Percentiles rank a stretch among this genome's conserved stretches.
These are phyloP conservation scores for Malachius bipustulatus DNA, from an alignment of 2,888 invertebrate species.

Conservation along the genomic window DNA sequence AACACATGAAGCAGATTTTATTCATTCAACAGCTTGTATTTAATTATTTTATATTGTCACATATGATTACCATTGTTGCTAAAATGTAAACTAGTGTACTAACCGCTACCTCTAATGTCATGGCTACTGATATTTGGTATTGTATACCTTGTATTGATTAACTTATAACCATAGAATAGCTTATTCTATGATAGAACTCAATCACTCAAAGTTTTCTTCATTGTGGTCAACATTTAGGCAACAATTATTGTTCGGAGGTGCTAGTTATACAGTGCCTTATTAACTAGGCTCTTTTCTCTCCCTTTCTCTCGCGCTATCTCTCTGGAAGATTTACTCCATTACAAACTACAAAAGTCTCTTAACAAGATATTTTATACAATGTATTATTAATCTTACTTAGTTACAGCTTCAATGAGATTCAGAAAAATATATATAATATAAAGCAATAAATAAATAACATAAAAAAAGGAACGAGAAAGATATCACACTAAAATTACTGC, in stretches of 20 bases:
- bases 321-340: background rate
- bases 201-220: too few relatives aligned
- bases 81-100: slow-evolving; percentile 14
- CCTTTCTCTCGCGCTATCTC: too few relatives aligned
- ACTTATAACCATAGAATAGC: too few relatives aligned
- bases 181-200: too few relatives aligned
- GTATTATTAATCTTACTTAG: too few relatives aligned
- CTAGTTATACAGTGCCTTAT: background rate
- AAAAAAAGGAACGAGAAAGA: slow-evolving; percentile 1
- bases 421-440: background rate
- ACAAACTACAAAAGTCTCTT: background rate
- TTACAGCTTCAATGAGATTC: too few relatives aligned
- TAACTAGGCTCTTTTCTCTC: too few relatives aligned
- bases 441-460: background rate
- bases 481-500: slow-evolving; percentile 4
- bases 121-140: slow-evolving; percentile 19
- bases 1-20: slow-evolving; percentile 31
- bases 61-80: slow-evolving; percentile 31
- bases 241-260: background rate
- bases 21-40: slow-evolving; percentile 31
- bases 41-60: slow-evolving; percentile 33
- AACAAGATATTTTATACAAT: background rate
- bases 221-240: slow-evolving; percentile 3
- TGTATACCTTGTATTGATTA: slow-evolving; percentile 17
- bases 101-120: background rate